Conservation (phyloP, 2,113 vertebrate genomes). For the Chlorodrepanis virens region DNA sequence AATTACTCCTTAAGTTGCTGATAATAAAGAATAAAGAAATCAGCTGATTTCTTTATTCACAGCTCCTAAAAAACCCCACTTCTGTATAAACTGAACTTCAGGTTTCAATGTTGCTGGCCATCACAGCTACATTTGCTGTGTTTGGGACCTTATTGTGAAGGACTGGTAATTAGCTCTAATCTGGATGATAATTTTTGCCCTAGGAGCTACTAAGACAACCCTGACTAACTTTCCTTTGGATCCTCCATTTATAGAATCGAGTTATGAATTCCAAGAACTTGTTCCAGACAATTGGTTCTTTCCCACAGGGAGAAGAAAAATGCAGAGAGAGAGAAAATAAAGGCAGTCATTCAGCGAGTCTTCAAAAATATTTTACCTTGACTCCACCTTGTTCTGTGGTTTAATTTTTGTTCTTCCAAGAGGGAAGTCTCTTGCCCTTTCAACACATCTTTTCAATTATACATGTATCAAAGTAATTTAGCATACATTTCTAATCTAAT, state of each 20-base stretch:
- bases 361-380: background rate
- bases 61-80: background rate
- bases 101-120: background rate
- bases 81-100: background rate
- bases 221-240: background rate
- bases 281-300: background rate
- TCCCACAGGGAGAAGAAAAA: background rate
- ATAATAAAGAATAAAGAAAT: background rate
- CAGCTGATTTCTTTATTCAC: background rate
- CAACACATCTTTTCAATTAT: constrained; percentile 6
- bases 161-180: background rate
- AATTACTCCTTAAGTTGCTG: background rate
- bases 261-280: background rate
- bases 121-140: background rate
- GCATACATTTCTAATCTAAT: constrained; percentile 18
- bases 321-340: background rate
- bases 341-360: background rate
- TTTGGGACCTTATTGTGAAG: background rate
- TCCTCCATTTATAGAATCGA: background rate
- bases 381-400: background rate
- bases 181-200: background rate
- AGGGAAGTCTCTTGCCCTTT: background rate
- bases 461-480: constrained; percentile 55
- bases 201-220: background rate
- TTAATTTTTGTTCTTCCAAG: background rate